Base-by-base conservation (phyloP, 2,113 vertebrate species). In the Gila orcuttii region DNA sequence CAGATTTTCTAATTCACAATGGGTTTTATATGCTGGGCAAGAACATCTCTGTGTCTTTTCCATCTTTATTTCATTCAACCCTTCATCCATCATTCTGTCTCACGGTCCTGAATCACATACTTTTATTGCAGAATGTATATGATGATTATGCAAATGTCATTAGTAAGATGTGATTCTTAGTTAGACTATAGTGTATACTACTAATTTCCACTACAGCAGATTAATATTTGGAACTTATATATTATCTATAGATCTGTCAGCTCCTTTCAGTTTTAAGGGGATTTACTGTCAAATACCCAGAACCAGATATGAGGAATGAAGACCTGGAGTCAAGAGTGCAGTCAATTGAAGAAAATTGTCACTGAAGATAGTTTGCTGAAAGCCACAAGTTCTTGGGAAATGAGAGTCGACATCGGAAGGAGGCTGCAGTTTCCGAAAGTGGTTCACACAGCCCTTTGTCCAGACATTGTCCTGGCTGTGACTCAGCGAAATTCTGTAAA, bases 1-100 rank as follows among this genome's bases (percentile, higher is more conserved):
- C 21, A 0, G 42, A 57, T 75, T 82, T 76, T 82, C 47, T 71
- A 9, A 73, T 55, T 57, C 55, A 64, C 42, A 74, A 47, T 19
- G 45, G 39, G 36, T 23, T 82, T 66, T 9, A 31, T 25, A 47
- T 25, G 23, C 28, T 68, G 15, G 42, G 28, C 36, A 2, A n/a
- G 42, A 71, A 59, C 13, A 33, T 23, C 1, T 25, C 25, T 17
- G 12, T 45, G 12, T 60, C 9, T 39, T 60, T 45, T 85, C 33
- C 47, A 45, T 62, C 69, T 25, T n/a, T 77, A 45, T 33, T 86
- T 57, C 11, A 78, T 79, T 77, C 25, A 73, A 71, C 23, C 23
- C 60, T 28, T 76, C 28, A 76, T 76, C 36, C 47, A 52, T 76
- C 47, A 80, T 79, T 66, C 12, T 55, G 75, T 79, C 52, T 74